phyloP scores from a whole-genome alignment of 2,888 invertebrate species.

The Leptinotarsa haldemani region DNA sequence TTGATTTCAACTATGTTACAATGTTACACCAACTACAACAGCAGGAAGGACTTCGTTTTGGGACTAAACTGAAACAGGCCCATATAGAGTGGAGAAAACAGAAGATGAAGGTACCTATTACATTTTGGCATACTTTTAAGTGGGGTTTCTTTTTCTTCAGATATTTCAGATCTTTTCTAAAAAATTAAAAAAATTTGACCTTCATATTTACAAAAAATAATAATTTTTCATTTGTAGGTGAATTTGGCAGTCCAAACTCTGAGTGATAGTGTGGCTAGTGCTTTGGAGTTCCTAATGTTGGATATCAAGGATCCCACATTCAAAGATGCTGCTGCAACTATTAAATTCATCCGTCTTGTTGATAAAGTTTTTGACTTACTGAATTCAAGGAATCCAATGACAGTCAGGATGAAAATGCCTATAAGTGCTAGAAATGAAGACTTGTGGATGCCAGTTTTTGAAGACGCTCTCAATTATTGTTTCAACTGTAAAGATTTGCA shows the following conservation, averaged over 20 bases:
- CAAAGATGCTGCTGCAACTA: constrained; percentile 9
- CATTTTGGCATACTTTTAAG: background rate
- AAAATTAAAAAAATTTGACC: background rate
- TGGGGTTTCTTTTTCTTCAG: background rate
- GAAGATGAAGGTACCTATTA: background rate
- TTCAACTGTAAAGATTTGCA: constrained; percentile 13
- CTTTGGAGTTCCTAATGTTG: constrained; percentile 21
- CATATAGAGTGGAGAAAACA: constrained; percentile 10
- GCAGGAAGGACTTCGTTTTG: constrained; percentile 19
- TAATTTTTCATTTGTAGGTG: constrained; percentile 22
- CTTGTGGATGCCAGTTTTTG: constrained; percentile 16
- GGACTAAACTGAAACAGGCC: constrained; percentile 15
- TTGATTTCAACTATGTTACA: background rate
- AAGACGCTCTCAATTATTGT: constrained; percentile 15
- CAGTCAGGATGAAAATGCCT: constrained; percentile 18
- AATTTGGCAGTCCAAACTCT: constrained; percentile 21
- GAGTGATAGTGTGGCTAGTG: background rate
- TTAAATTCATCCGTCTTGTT: constrained; percentile 11
- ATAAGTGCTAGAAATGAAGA: constrained; percentile 17
- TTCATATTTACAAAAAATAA: background rate
- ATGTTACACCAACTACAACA: constrained; percentile 16
- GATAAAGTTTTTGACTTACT: constrained; percentile 21
- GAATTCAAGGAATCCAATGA: constrained; percentile 24
- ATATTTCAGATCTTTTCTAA: background rate
- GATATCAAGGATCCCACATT: constrained; percentile 19